Conservation (phyloP, 2,113 vertebrate species). For the Zosterops lateralis region DNA sequence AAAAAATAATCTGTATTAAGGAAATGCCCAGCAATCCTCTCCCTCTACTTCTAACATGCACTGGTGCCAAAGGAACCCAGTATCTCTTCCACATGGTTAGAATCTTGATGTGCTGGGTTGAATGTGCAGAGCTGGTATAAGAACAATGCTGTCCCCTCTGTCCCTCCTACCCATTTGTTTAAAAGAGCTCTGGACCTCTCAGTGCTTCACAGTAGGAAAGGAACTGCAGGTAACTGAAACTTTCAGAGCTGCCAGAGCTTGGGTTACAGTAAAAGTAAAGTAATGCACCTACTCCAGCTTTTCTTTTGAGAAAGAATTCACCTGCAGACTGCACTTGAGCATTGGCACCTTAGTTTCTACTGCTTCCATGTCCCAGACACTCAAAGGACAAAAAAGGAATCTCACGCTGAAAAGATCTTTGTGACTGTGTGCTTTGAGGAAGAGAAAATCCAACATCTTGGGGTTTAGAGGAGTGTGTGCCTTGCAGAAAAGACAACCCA, state of each 20-base stretch:
- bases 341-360: background rate
- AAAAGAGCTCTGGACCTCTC: background rate
- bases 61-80: background rate
- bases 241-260: background rate
- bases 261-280: background rate
- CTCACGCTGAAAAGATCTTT: background rate
- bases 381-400: background rate
- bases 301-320: background rate
- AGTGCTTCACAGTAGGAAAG: background rate
- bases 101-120: background rate
- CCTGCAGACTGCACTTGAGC: background rate
- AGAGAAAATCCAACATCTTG: background rate
- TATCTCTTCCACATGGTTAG: fast-evolving
- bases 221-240: background rate
- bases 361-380: background rate
- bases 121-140: background rate
- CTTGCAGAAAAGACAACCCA: conserved; percentile 6
- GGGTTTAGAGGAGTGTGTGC: background rate
- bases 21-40: background rate
- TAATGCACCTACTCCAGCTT: background rate
- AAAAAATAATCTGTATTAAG: background rate
- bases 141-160: background rate
- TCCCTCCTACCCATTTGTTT: fast-evolving
- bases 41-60: too few species aligned
- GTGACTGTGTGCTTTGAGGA: background rate